phyloP scores from a whole-genome alignment of 1,140 invertebrate genomes.

The Trichonephila clavipes region DNA sequence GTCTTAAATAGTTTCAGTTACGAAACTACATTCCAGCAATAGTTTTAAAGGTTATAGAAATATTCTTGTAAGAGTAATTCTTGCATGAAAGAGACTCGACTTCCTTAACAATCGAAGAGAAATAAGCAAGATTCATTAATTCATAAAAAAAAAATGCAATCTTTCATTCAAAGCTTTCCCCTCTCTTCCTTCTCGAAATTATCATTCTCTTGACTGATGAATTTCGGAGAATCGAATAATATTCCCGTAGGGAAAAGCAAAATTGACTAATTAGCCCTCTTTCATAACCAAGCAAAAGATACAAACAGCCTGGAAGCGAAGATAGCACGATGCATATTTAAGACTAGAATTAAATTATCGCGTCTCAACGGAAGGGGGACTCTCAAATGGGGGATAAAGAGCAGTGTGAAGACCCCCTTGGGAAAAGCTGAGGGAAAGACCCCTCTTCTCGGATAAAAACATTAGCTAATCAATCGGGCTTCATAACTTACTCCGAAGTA shows the following conservation, averaged over 20 bases:
- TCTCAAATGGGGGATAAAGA: conserved; percentile 8
- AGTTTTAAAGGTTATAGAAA: too few species aligned
- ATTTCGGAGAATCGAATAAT: neutral
- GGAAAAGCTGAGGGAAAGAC: neutral
- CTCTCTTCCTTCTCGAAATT: neutral
- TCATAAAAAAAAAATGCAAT: neutral
- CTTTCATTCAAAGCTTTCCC: neutral
- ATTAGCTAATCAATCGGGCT: conserved; percentile 1
- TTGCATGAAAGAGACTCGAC: too few species aligned
- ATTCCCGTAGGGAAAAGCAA: neutral
- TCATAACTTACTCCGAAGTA: neutral
- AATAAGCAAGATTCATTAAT: neutral
- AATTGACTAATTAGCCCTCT: conserved; percentile 13
- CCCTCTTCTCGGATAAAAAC: neutral
- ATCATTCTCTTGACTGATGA: neutral
- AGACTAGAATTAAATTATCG: conserved; percentile 11
- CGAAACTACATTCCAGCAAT: too few species aligned
- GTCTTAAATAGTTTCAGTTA: too few species aligned
- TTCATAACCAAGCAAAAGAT: neutral
- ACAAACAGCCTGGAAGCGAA: neutral
- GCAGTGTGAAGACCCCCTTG: conserved; percentile 14
- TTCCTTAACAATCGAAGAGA: neutral
- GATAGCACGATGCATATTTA: conserved; percentile 9
- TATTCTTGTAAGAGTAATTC: too few species aligned
- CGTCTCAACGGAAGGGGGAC: neutral